phyloP scores from a whole-genome alignment of 2,888 invertebrate genomes.

The Gerris lacustris region DNA sequence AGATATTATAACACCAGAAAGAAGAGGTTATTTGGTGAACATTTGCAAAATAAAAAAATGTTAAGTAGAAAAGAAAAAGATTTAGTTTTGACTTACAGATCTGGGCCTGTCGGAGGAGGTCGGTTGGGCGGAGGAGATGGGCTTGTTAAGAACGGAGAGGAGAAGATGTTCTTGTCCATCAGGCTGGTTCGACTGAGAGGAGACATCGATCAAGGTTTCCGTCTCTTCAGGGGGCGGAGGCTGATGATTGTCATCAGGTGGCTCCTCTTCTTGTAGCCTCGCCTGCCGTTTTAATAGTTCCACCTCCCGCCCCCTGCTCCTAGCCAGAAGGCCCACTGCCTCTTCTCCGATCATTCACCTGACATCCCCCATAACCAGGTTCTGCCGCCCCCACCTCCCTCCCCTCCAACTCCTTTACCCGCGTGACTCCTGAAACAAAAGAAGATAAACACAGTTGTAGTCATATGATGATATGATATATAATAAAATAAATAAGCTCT shows the following conservation, averaged over 20 bases:
- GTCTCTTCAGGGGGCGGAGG: conserved; percentile 32
- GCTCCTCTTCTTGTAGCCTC: neutral
- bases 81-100: neutral
- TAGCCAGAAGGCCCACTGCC: conserved; percentile 3
- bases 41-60: no score
- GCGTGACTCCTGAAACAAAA: neutral
- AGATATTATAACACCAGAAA: no score
- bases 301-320: conserved; percentile 6
- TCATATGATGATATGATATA: no score
- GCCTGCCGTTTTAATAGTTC: conserved; percentile 3
- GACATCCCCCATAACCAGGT: conserved; percentile 5
- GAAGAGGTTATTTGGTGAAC: no score
- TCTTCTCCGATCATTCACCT: conserved; percentile 2
- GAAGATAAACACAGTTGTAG: neutral
- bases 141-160: conserved; percentile 48
- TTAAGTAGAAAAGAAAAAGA: no score
- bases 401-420: conserved; percentile 9
- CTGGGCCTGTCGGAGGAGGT: conserved; percentile 20
- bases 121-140: conserved; percentile 34
- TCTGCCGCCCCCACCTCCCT: conserved; percentile 18
- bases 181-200: conserved; percentile 31
- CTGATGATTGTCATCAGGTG: neutral
- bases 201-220: neutral
- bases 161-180: conserved; percentile 43
- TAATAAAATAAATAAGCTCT: no score